phyloP scores from a whole-genome alignment of 2,113 vertebrate species.

The Ailuropoda melanoleuca region DNA sequence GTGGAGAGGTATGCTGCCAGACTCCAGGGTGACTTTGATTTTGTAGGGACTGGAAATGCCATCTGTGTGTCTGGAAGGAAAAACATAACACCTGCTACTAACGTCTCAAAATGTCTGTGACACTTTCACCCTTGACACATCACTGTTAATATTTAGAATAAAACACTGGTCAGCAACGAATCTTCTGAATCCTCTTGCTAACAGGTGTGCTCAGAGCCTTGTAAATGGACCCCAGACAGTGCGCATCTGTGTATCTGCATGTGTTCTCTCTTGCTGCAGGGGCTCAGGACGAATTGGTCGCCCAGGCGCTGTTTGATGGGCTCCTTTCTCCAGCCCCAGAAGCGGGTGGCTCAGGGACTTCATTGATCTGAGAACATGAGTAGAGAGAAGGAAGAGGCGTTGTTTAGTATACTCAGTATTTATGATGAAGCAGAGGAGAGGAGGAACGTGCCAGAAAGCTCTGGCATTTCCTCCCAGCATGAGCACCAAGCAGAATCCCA shows the following conservation, averaged over 20 bases:
- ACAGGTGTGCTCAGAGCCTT: not conserved
- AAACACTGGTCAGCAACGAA: not conserved
- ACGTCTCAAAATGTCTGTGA: not conserved
- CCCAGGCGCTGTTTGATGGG: not conserved
- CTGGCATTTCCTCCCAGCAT: not conserved
- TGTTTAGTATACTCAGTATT: not conserved
- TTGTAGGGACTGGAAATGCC: not conserved
- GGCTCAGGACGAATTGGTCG: not conserved
- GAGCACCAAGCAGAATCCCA: not conserved
- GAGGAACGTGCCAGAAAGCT: not conserved
- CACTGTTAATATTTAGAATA: not conserved
- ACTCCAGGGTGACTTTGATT: not conserved
- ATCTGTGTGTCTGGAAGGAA: not conserved
- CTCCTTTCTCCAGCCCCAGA: not conserved
- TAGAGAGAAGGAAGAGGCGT: not conserved
- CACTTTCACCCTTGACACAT: not conserved
- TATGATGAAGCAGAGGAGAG: not conserved
- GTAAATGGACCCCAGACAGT: not conserved
- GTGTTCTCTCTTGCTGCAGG: not conserved
- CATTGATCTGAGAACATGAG: slow-evolving; percentile 24
- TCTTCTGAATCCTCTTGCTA: not conserved
- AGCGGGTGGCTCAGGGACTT: not conserved
- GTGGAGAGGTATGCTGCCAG: not conserved
- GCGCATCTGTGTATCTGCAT: not conserved
- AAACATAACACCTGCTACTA: not conserved